A percentile compares a stretch with the other conserved stretches of the same genome.
These are phyloP conservation scores for Pristiophorus japonicus DNA, from an alignment of 2,113 vertebrate genomes.

Conservation along the genomic window DNA sequence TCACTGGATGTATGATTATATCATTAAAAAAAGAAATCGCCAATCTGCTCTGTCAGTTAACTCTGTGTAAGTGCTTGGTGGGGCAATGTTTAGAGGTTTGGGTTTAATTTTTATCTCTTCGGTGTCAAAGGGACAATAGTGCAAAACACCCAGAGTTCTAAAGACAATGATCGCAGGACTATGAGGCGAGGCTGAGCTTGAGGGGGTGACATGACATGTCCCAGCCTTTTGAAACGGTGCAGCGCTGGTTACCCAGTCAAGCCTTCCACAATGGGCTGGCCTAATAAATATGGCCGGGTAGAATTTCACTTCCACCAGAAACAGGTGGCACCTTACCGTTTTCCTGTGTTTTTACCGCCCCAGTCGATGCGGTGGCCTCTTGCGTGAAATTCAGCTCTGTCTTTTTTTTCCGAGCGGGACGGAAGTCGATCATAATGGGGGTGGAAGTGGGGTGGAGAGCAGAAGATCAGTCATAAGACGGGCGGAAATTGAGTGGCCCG, in stretches of 20 bases:
- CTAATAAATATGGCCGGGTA: neutral
- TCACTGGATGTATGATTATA: neutral
- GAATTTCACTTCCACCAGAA: too few relatives aligned
- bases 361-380: too few relatives aligned
- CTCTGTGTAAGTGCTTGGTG: neutral
- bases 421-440: too few relatives aligned
- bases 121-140: neutral
- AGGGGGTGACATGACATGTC: neutral
- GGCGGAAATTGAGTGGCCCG: too few relatives aligned
- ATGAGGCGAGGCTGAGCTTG: neutral
- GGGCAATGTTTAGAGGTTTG: neutral
- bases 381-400: too few relatives aligned
- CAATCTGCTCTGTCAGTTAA: neutral
- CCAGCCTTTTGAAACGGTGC: neutral
- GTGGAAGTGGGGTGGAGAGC: too few relatives aligned
- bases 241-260: neutral
- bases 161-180: neutral
- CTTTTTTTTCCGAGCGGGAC: too few relatives aligned
- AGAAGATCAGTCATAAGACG: too few relatives aligned
- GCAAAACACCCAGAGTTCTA: neutral
- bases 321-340: too few relatives aligned
- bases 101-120: neutral
- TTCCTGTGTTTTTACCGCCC: too few relatives aligned
- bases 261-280: neutral
- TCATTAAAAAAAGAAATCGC: neutral